phyloP scores from a whole-genome alignment of 2,113 vertebrate genomes.

The Piliocolobus tephrosceles region DNA sequence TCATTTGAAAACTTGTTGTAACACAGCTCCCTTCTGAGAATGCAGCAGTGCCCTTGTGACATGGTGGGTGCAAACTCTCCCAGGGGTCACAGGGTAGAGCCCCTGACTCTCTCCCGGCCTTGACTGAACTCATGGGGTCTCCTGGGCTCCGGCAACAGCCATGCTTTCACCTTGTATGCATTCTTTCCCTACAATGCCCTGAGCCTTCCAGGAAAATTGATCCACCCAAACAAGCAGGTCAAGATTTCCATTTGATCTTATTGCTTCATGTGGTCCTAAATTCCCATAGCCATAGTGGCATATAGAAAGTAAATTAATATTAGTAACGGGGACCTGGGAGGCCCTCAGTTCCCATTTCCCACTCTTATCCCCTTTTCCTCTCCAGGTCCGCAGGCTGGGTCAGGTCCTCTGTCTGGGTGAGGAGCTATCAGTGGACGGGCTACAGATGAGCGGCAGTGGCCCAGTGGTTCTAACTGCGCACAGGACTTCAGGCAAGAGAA shows the following conservation, averaged over 20 bases:
- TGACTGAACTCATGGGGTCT: not conserved
- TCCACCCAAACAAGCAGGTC: not conserved
- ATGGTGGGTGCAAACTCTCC: fast-evolving
- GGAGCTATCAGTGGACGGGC: not conserved
- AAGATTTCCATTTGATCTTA: not conserved
- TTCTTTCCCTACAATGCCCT: not conserved
- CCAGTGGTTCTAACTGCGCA: not conserved
- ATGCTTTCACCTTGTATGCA: fast-evolving
- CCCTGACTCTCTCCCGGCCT: not conserved
- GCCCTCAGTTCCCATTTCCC: not conserved
- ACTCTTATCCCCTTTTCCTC: not conserved
- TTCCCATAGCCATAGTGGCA: not conserved
- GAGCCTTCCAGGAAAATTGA: not conserved
- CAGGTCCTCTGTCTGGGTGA: not conserved
- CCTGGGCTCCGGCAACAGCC: too few species aligned
- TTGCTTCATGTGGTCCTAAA: not conserved
- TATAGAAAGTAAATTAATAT: not conserved
- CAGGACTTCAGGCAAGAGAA: not conserved
- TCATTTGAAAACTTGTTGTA: too few species aligned
- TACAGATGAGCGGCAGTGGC: not conserved
- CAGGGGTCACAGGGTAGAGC: not conserved
- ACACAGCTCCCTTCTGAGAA: too few species aligned
- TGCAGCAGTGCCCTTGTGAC: too few species aligned
- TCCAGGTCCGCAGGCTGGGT: not conserved
- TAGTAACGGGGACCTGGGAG: not conserved